Percentiles rank a stretch among this genome's conserved stretches.
These are phyloP conservation scores for Protaetia brevitarsis DNA, from an alignment of 1,140 invertebrate species.

Conservation along the genomic window DNA sequence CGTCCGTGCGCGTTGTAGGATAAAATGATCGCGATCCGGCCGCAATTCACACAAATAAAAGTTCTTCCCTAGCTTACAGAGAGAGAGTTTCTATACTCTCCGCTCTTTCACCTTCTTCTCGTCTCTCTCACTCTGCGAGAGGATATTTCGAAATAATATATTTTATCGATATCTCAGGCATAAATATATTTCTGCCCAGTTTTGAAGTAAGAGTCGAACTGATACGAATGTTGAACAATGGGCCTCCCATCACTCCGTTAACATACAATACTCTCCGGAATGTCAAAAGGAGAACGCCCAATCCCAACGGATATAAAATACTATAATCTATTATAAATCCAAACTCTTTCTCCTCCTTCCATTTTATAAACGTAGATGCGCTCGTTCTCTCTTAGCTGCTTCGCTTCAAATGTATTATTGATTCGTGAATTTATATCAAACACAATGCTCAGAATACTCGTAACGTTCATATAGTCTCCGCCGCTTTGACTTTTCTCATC, in stretches of 20 bases:
- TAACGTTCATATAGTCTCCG: neutral
- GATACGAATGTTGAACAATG: constrained; percentile 41
- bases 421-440: constrained; percentile 26
- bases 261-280: constrained; percentile 44
- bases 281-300: constrained; percentile 47
- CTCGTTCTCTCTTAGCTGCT: neutral
- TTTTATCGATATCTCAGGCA: constrained; percentile 37
- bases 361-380: constrained; percentile 35
- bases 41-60: constrained; percentile 15
- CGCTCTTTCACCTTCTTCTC: neutral
- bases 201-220: constrained; percentile 28
- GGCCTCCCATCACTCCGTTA: constrained; percentile 45
- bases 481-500: constrained; percentile 11
- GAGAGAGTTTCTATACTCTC: too few species aligned
- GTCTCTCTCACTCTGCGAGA: neutral
- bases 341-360: constrained; percentile 38
- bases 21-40: constrained; percentile 3
- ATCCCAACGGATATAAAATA: constrained; percentile 47
- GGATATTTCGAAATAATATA: constrained; percentile 35
- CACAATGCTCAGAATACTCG: constrained; percentile 15
- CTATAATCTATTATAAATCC: constrained; percentile 48
- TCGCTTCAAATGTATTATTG: constrained; percentile 28
- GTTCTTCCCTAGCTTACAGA: too few species aligned
- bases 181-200: constrained; percentile 36
- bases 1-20: too few species aligned